Evolutionary conservation across 2,888 invertebrate species (phyloP).

Genomic region (Caenorhabditis wallacei): DNA sequence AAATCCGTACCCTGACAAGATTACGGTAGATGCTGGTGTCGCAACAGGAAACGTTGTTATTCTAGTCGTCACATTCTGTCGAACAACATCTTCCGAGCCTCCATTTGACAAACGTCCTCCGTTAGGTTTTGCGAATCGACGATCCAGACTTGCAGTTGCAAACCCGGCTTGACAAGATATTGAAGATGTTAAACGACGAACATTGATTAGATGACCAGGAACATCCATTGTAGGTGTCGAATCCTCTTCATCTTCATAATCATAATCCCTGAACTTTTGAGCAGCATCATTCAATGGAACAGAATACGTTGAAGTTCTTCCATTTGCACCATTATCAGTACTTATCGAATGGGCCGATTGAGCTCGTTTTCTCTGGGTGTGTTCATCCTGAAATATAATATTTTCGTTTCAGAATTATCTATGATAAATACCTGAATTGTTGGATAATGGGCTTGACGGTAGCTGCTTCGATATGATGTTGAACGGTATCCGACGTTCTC

Average conservation of each 20-base stretch:
- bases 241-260: constrained; percentile 56
- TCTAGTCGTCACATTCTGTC: constrained; percentile 62
- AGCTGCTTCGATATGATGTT: constrained; percentile 79
- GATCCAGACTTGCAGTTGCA: constrained; percentile 70
- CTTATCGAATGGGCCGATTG: constrained; percentile 67
- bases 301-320: constrained; percentile 59
- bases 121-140: constrained; percentile 57
- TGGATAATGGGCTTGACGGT: constrained; percentile 81
- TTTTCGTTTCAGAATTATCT: not conserved
- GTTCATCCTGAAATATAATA: constrained; percentile 61
- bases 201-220: constrained; percentile 48
- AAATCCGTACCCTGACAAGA: constrained; percentile 55
- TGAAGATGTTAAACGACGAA: constrained; percentile 56
- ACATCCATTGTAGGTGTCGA: constrained; percentile 56
- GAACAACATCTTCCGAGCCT: constrained; percentile 46
- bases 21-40: constrained; percentile 45
- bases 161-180: constrained; percentile 71
- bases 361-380: constrained; percentile 66
- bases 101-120: constrained; percentile 45
- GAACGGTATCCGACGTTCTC: constrained; percentile 82
- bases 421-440: constrained; percentile 73
- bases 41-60: constrained; percentile 76
- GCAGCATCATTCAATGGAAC: constrained; percentile 61
- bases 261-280: constrained; percentile 52
- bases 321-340: constrained; percentile 45